Conservation (phyloP, 2,113 vertebrate species). For the Pseudorectes ferrugineus region DNA sequence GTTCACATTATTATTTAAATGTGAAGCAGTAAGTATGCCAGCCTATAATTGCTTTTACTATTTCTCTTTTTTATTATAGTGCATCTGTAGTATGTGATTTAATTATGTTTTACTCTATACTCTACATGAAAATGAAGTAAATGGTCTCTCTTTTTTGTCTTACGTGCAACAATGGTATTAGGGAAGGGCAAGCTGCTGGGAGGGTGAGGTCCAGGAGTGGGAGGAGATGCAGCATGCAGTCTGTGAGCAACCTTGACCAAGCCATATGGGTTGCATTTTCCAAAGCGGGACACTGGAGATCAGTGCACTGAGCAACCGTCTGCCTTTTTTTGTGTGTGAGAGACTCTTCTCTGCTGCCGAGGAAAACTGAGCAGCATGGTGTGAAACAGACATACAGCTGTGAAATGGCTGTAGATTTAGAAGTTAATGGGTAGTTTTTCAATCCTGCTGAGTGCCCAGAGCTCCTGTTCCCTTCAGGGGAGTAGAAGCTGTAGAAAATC, state of each 20-base stretch:
- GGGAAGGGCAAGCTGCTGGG: background rate
- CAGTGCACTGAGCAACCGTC: background rate
- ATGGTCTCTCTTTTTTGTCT: background rate
- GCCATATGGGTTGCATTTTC: background rate
- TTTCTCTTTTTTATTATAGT: conserved; percentile 55
- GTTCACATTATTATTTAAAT: conserved; percentile 70
- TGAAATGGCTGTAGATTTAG: background rate
- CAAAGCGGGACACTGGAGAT: background rate
- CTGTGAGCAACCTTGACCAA: background rate
- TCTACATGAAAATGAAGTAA: conserved; percentile 46
- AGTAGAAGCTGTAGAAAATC: background rate
- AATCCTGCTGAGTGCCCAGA: background rate
- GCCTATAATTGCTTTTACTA: conserved; percentile 55
- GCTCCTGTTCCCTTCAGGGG: background rate
- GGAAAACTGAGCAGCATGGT: background rate
- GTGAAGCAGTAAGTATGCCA: conserved; percentile 57
- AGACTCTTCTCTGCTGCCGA: background rate
- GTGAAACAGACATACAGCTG: conserved; percentile 10
- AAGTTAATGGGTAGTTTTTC: conserved; percentile 26
- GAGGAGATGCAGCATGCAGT: background rate
- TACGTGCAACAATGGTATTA: background rate
- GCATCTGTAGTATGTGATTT: conserved; percentile 45
- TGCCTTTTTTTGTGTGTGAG: background rate
- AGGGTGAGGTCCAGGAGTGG: background rate
- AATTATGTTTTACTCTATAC: conserved; percentile 53